Evolutionary conservation across 2,797 vertebrate species (phyloP), one percentile per base, ranked within the genome.

Genomic region (Lateolabrax maculatus): DNA sequence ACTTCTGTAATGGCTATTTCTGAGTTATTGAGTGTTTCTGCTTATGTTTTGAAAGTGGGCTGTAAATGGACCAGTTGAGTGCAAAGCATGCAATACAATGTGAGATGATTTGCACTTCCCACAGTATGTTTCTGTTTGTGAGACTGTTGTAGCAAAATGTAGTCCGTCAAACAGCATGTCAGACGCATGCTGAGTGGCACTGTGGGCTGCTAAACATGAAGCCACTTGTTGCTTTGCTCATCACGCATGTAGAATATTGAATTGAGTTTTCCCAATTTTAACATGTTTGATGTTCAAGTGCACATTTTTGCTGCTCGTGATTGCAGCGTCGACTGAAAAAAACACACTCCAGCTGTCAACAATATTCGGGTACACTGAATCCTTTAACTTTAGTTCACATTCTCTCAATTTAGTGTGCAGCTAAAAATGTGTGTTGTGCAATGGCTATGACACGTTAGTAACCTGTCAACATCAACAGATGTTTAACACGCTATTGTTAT

Each of bases 141-240:
- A 37, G n/a, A 16, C 7, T 27, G 18, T 16, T 39, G 19, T 12
- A 19, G 13, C 3, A 5, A 23, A 4, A 19, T 37, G 65, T 52
- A 9, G 64, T 49, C 7, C 9, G 10, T 63, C 18, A 31, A 25
- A 34, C 25, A 15, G 12, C 12, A 1, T 6, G 18, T 25, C 39
- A 49, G 18, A 46, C 79, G 86, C 81, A 63, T 70, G 62, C 62
- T 75, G 34, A 51, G 48, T 57, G 10, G 62, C 49, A 79, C 79
- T 79, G 72, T 19, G 58, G 5, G 19, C 18, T 41, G 18, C 73
- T n/a, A 2, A 21, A 41, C 57, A 23, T 9, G 21, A 56, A 44
- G 4, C 25, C 4, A 52, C 53, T 9, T 41, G 41, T 21, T 29
- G 18, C 27, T 62, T 80, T 78, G 27, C 44, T 65, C 29, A 10